phyloP scores from a whole-genome alignment of 2,113 vertebrate genomes.

The Hippoglossus stenolepis region DNA sequence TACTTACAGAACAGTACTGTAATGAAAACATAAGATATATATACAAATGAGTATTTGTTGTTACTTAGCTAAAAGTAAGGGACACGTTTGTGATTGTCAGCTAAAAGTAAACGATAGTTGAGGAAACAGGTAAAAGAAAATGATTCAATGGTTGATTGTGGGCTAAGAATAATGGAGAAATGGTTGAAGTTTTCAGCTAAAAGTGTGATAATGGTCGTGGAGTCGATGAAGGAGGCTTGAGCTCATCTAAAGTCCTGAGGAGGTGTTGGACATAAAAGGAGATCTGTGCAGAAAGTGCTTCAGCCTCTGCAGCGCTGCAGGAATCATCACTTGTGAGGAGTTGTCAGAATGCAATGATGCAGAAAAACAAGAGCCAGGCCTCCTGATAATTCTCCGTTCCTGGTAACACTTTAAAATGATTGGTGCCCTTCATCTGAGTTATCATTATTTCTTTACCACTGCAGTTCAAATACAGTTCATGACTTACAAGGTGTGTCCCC shows the following conservation, averaged over 20 bases:
- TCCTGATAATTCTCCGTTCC: not conserved
- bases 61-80: no score
- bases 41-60: no score
- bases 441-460: not conserved
- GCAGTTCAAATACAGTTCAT: not conserved
- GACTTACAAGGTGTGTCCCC: conserved; percentile 96
- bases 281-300: not conserved
- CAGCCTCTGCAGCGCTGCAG: not conserved
- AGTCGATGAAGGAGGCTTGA: not conserved
- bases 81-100: no score
- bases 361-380: not conserved
- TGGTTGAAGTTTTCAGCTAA: not conserved
- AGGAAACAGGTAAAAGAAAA: no score
- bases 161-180: no score
- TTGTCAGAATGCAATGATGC: not conserved
- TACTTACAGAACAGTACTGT: no score
- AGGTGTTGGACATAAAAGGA: not conserved
- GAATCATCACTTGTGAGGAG: not conserved
- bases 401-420: not conserved
- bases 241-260: not conserved
- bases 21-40: no score
- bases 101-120: no score
- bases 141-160: no score
- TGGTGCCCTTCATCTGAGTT: not conserved
- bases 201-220: not conserved